Conservation (phyloP, 2,888 invertebrate genomes). For the Acleris sparsana region DNA sequence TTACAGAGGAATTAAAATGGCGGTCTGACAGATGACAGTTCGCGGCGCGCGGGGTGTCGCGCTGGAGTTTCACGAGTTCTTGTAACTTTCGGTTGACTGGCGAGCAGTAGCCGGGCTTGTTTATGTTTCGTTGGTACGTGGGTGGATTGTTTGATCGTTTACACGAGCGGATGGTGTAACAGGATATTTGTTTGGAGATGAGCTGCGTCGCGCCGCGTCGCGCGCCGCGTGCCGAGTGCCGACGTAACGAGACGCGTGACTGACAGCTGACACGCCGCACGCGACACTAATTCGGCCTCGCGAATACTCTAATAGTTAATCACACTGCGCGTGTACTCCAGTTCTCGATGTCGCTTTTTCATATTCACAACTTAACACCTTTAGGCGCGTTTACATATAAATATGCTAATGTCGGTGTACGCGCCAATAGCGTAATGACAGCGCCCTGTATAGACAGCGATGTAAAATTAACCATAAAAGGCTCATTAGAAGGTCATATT, state of each 20-base stretch:
- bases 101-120: conserved; percentile 1
- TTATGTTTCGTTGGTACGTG: conserved; percentile 6
- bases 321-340: conserved; percentile 13
- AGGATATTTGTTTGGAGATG: conserved; percentile 68
- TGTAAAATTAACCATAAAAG: conserved; percentile 28
- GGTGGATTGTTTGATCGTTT: conserved; percentile 46
- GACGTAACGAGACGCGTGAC: conserved; percentile 76
- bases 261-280: conserved; percentile 66
- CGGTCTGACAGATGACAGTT: conserved; percentile 74
- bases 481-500: conserved; percentile 30
- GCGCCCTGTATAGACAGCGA: conserved; percentile 23
- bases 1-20: conserved; percentile 75
- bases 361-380: conserved; percentile 32
- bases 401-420: conserved; percentile 29
- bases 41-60: conserved; percentile 49
- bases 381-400: conserved; percentile 14
- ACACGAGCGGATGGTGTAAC: conserved; percentile 51
- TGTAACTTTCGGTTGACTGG: conserved; percentile 6
- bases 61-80: conserved; percentile 40
- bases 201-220: conserved; percentile 47
- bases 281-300: conserved; percentile 47
- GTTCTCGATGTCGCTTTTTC: conserved; percentile 10
- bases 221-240: conserved; percentile 66
- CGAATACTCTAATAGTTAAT: conserved; percentile 24
- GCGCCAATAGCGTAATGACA: conserved; percentile 24